Base-by-base conservation (phyloP, 2,113 vertebrate genomes). In the Xiphophorus hellerii region DNA sequence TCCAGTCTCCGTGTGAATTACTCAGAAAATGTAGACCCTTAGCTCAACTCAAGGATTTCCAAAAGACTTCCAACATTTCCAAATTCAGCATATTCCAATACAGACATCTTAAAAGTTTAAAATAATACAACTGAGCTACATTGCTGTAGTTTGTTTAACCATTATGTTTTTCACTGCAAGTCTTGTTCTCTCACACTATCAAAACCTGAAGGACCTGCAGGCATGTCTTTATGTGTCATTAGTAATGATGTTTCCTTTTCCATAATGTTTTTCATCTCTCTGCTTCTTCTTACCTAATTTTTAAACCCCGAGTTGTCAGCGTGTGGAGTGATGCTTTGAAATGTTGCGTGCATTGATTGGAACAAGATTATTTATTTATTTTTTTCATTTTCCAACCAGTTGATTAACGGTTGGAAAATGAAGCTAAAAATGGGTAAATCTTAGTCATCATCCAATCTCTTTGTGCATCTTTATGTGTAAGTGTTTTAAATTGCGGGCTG, bases 401-500 rank as follows among this genome's bases (percentile, higher is more conserved):
- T 25, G 48, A 25, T 25, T 54, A 54, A 17, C 2, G 48, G 20
- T 51, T 7, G 51, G 9, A 8, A 9, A 25, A 58, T n/a, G 25
- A 58, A 10, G 7, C 9, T n/a, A 58, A n/a, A 48, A 58, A n/a
- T 58, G 3, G 7, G 9, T 58, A 22, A n/a, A 10, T 58, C 22
- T 25, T 25, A 3, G 51, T 10, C 51, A 58, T 3, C 25, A 58
- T 9, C 3, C 51, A 58, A 22, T 54, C 4, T 8, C 5, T 54
- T 51, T 51, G 20, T 51, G 51, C 15, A 25, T 54, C 51, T 22
- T 10, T n/a, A 58, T 2, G n/a, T 58, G 25, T 10, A 25, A n/a
- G 2, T 25, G 25, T 58, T 22, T 25, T 22, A 54, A 54, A 54
- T 25, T 25, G 51, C 71, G 54, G 73, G 77, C 76, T 5, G 79